Evolutionary conservation across 2,888 invertebrate species (phyloP).

Genomic region (Scaptomyza caliginosa): DNA sequence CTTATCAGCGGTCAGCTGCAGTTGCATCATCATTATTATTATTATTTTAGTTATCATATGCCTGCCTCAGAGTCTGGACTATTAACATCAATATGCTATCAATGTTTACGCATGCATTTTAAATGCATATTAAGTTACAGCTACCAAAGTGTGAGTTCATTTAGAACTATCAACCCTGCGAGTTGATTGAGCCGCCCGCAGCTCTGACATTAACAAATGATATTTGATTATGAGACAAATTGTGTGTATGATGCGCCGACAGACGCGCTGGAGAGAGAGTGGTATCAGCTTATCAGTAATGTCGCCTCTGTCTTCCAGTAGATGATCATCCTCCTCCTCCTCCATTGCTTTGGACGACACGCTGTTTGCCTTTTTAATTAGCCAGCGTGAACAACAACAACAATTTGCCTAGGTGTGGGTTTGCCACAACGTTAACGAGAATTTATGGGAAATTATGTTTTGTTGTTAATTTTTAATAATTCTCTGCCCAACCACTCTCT

Average conservation of each 20-base stretch:
- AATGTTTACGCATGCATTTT: conserved; percentile 76
- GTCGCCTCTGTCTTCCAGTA: conserved; percentile 21
- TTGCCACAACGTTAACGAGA: conserved; percentile 66
- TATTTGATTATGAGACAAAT: conserved; percentile 80
- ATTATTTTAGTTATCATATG: conserved; percentile 2
- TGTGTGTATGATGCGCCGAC: conserved; percentile 69
- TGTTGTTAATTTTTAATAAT: conserved; percentile 76
- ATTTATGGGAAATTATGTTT: conserved; percentile 79
- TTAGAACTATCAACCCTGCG: conserved; percentile 30
- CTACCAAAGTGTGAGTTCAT: background rate
- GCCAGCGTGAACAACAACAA: conserved; percentile 62
- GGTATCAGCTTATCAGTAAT: conserved; percentile 57
- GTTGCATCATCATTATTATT: conserved; percentile 50
- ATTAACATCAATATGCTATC: conserved; percentile 72
- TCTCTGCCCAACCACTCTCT: conserved; percentile 23
- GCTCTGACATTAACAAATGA: conserved; percentile 77
- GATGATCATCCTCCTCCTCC: conserved; percentile 36
- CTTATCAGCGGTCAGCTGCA: conserved; percentile 67
- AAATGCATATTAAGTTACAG: conserved; percentile 71
- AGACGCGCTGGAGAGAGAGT: conserved; percentile 23
- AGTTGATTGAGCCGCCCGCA: conserved; percentile 43
- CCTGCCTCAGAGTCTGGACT: conserved; percentile 16
- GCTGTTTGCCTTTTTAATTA: conserved; percentile 74
- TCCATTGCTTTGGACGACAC: conserved; percentile 32
- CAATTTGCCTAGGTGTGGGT: conserved; percentile 27